A percentile compares a stretch with the other conserved stretches of the same genome.
These are phyloP conservation scores for Margarornis squamiger DNA, from an alignment of 2,797 vertebrate genomes.

Conservation along the genomic window DNA sequence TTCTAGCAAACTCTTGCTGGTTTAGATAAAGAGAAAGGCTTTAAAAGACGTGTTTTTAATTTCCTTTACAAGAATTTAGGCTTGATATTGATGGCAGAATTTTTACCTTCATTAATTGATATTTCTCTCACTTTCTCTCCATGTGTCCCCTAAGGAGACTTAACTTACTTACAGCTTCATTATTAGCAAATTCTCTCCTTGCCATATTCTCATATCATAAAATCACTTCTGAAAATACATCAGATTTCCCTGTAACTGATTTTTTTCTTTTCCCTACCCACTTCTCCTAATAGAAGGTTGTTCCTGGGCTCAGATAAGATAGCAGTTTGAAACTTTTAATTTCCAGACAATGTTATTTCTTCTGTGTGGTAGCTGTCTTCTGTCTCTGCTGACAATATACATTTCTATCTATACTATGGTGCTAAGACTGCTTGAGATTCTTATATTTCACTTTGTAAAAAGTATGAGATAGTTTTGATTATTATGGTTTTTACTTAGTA, in stretches of 20 bases:
- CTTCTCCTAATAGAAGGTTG: background rate
- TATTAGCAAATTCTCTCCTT: background rate
- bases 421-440: background rate
- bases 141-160: background rate
- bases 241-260: background rate
- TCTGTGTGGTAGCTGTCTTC: background rate
- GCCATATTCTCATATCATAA: background rate
- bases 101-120: background rate
- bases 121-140: background rate
- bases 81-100: background rate
- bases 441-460: background rate
- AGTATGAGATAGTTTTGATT: background rate
- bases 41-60: background rate
- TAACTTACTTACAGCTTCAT: background rate
- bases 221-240: background rate
- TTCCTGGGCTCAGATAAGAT: background rate
- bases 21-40: background rate
- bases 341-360: background rate
- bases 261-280: background rate
- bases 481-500: background rate
- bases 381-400: background rate
- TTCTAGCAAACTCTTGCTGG: background rate
- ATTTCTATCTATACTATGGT: background rate
- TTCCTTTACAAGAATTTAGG: background rate
- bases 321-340: background rate